Conservation (phyloP, 2,888 invertebrate species). For the Bibio marci region DNA sequence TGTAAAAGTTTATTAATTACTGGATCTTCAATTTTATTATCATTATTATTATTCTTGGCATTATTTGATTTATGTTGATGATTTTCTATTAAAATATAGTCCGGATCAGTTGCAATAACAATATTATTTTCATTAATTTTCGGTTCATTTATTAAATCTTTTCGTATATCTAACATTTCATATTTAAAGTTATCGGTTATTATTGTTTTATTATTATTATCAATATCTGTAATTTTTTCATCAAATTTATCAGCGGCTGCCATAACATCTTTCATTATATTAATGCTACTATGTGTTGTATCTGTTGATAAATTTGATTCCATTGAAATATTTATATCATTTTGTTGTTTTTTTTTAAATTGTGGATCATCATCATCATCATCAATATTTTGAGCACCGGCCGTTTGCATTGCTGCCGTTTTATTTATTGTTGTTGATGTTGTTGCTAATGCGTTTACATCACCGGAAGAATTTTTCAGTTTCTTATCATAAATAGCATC, state of each 20-base stretch:
- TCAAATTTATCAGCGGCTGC: constrained; percentile 11
- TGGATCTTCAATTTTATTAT: too few relatives aligned
- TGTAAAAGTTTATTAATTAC: too few relatives aligned
- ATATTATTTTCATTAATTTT: too few relatives aligned
- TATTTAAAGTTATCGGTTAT: too few relatives aligned
- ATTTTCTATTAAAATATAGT: too few relatives aligned
- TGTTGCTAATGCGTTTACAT: constrained; percentile 22
- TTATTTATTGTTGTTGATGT: background rate
- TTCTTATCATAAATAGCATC: constrained; percentile 48
- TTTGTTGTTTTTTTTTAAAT: constrained; percentile 10
- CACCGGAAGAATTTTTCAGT: constrained; percentile 8
- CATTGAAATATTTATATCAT: constrained; percentile 16
- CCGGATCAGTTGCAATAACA: too few relatives aligned
- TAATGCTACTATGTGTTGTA: constrained; percentile 9
- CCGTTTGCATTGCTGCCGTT: background rate
- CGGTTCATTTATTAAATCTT: too few relatives aligned
- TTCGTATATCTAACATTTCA: too few relatives aligned
- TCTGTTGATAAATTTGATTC: too few relatives aligned
- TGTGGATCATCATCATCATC: constrained; percentile 8
- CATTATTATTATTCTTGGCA: too few relatives aligned
- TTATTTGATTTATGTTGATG: too few relatives aligned
- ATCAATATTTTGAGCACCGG: constrained; percentile 8
- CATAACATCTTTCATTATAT: constrained; percentile 18
- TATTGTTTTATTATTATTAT: background rate
- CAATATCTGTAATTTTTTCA: background rate